Evolutionary conservation across 2,113 vertebrate species (phyloP).

Genomic region (Meleagris gallopavo): DNA sequence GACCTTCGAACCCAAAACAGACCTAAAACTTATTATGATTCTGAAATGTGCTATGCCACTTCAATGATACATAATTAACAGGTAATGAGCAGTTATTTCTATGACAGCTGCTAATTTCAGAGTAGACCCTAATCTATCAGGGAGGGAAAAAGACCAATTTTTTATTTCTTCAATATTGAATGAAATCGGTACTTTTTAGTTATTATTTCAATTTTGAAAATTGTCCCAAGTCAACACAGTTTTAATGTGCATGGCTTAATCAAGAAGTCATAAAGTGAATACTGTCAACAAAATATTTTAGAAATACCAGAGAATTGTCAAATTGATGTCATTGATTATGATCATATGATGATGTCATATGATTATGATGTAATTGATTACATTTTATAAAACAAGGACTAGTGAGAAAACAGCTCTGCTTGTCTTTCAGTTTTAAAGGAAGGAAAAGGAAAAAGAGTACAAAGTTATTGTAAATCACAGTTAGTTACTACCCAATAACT

Average conservation of each 20-base stretch:
- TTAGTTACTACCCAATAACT: neutral
- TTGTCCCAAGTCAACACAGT: neutral
- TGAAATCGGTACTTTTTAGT: neutral
- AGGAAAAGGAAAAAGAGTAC: neutral
- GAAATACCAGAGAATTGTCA: neutral
- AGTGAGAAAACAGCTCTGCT: neutral
- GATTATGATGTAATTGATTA: neutral
- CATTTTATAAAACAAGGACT: neutral
- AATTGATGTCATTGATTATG: too few species aligned
- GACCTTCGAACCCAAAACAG: neutral
- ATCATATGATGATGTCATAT: too few species aligned
- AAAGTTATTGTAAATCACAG: neutral
- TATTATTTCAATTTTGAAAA: neutral
- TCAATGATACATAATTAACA: neutral
- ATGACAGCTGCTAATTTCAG: neutral
- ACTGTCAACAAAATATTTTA: neutral
- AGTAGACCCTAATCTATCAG: neutral
- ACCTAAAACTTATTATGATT: neutral
- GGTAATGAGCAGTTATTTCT: neutral
- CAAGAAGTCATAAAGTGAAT: neutral
- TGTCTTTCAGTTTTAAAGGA: neutral
- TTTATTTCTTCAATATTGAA: neutral
- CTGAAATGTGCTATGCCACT: neutral
- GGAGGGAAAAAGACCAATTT: accelerated
- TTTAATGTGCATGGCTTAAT: neutral